Percentiles rank a stretch among this genome's conserved stretches.
These are phyloP conservation scores for Python bivittatus DNA, from an alignment of 2,113 vertebrate genomes.

Conservation along the genomic window DNA sequence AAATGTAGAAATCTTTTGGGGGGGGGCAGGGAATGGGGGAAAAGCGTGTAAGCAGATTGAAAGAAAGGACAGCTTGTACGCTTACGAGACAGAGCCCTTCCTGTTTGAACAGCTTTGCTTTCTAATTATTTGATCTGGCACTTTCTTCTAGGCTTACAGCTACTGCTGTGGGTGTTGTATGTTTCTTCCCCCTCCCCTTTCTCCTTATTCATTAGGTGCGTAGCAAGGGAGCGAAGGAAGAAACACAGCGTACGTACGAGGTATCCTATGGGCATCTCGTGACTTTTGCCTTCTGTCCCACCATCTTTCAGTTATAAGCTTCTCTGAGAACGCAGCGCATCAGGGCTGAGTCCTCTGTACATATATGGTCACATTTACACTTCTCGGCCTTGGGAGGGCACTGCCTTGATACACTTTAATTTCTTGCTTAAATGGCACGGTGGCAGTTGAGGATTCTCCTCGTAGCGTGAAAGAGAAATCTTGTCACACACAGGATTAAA, in stretches of 20 bases:
- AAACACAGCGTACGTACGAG: not conserved
- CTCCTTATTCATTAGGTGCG: slow-evolving; percentile 28
- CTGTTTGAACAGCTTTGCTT: slow-evolving; percentile 35
- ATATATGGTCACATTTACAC: not conserved
- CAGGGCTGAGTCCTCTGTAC: not conserved
- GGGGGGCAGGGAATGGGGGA: not conserved
- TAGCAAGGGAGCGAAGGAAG: not conserved
- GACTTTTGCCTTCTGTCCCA: not conserved
- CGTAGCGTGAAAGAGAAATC: slow-evolving; percentile 5
- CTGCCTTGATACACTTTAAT: slow-evolving; percentile 69
- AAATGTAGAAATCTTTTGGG: too few relatives aligned
- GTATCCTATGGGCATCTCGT: not conserved
- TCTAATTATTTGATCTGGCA: slow-evolving; percentile 49
- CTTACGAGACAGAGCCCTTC: not conserved
- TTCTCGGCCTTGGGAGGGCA: slow-evolving; percentile 74
- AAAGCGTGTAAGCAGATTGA: not conserved
- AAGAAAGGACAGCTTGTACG: not conserved
- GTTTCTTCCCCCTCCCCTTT: not conserved
- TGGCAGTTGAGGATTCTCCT: slow-evolving; percentile 18
- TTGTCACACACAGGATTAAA: not conserved
- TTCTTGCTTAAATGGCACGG: slow-evolving; percentile 18
- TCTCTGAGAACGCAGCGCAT: not conserved
- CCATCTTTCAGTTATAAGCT: not conserved
- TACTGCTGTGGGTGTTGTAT: slow-evolving; percentile 18
- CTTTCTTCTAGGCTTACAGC: slow-evolving; percentile 23